Conservation (phyloP, 2,888 invertebrate genomes). For the Lymantria monacha region DNA sequence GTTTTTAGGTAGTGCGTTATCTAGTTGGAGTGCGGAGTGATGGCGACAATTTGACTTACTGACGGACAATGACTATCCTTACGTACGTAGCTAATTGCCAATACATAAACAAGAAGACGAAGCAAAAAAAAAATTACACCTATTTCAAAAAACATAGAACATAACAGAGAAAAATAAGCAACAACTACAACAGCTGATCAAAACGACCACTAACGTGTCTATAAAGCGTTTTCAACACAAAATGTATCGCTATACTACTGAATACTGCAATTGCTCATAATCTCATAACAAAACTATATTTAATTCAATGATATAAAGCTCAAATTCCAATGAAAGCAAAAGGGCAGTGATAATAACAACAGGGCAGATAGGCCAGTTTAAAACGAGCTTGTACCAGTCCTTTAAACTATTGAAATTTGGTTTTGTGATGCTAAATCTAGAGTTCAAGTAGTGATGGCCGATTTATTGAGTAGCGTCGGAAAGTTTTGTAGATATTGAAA, state of each 20-base stretch:
- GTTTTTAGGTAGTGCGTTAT: too few relatives aligned
- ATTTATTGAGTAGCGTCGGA: constrained; percentile 73
- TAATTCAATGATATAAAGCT: constrained; percentile 45
- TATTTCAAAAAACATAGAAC: constrained; percentile 15
- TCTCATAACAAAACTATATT: constrained; percentile 42
- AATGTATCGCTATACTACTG: constrained; percentile 66
- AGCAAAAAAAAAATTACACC: constrained; percentile 13
- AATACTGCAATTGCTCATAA: constrained; percentile 42
- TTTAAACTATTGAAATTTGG: constrained; percentile 24
- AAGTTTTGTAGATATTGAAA: constrained; percentile 81
- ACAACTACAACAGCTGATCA: constrained; percentile 54
- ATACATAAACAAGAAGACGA: too few relatives aligned
- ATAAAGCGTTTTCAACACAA: constrained; percentile 63
- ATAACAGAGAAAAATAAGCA: constrained; percentile 29
- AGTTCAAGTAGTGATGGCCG: constrained; percentile 56
- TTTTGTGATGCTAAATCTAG: constrained; percentile 22
- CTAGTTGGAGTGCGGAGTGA: too few relatives aligned
- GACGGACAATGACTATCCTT: too few relatives aligned
- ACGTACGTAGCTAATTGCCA: too few relatives aligned
- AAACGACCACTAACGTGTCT: constrained; percentile 57
- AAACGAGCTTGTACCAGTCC: constrained; percentile 42
- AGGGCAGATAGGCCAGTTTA: constrained; percentile 60
- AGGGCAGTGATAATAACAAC: constrained; percentile 72
- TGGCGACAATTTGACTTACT: too few relatives aligned
- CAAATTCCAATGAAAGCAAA: constrained; percentile 53